phyloP scores from a whole-genome alignment of 2,888 invertebrate species.

The Eupithecia dodoneata region DNA sequence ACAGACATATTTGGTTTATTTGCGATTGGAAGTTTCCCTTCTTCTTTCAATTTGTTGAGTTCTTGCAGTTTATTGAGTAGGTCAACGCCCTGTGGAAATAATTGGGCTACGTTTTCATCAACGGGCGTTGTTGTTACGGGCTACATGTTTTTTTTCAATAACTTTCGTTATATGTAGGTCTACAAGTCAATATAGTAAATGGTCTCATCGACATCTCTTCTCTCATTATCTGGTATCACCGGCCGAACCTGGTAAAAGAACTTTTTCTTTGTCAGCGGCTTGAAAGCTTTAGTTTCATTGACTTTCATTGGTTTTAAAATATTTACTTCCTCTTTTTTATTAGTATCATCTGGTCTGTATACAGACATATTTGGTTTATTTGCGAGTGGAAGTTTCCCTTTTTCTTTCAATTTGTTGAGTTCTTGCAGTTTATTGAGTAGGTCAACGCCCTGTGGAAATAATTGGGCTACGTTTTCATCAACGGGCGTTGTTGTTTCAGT shows the following conservation, averaged over 20 bases:
- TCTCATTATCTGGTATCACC: constrained; percentile 55
- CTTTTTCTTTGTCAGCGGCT: constrained; percentile 34
- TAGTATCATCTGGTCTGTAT: background rate
- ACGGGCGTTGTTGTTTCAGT: constrained; percentile 1
- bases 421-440: constrained; percentile 49
- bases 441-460: constrained; percentile 39
- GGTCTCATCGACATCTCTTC: constrained; percentile 39
- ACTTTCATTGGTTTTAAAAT: constrained; percentile 9
- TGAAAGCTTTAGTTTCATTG: constrained; percentile 16
- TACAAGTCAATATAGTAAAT: constrained; percentile 46
- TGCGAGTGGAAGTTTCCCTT: constrained; percentile 20
- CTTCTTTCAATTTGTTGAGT: constrained; percentile 50
- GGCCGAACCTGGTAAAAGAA: constrained; percentile 55
- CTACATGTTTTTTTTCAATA: background rate
- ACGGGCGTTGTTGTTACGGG: background rate
- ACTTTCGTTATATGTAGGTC: background rate
- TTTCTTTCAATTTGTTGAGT: constrained; percentile 50
- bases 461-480: constrained; percentile 37
- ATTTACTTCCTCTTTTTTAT: background rate
- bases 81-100: constrained; percentile 39
- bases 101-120: constrained; percentile 37
- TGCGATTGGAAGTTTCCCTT: constrained; percentile 20
- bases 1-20: background rate
- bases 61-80: constrained; percentile 49
- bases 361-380: background rate